Evolutionary conservation across 2,888 invertebrate species (phyloP).

Genomic region (Nomada lathburiana): DNA sequence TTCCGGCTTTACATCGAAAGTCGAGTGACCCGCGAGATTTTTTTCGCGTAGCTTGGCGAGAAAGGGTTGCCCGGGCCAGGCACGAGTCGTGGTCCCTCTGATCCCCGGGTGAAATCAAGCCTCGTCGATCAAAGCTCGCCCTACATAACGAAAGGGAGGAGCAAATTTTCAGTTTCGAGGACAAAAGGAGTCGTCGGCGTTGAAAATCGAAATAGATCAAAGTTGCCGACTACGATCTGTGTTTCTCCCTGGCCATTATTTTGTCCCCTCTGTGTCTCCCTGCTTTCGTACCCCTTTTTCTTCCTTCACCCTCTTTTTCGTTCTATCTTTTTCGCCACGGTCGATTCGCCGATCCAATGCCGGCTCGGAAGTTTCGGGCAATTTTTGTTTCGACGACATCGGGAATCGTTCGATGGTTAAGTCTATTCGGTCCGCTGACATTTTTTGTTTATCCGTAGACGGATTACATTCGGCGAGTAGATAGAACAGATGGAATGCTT

Average conservation of each 20-base stretch:
- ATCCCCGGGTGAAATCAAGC: conserved; percentile 51
- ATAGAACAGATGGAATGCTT: no score
- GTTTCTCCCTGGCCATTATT: not conserved
- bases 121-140: conserved; percentile 55
- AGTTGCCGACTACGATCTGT: conserved; percentile 14
- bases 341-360: conserved; percentile 5
- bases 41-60: conserved; percentile 24
- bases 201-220: conserved; percentile 57
- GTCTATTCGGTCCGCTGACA: no score
- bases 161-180: conserved; percentile 49
- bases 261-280: not conserved
- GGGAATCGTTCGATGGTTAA: not conserved
- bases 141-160: conserved; percentile 37
- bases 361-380: not conserved
- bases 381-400: not conserved
- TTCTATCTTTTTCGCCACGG: not conserved
- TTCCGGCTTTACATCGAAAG: conserved; percentile 68
- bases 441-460: no score
- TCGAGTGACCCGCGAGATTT: conserved; percentile 66
- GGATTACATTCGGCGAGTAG: no score
- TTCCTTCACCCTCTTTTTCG: no score
- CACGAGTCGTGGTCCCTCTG: conserved; percentile 25
- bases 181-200: conserved; percentile 55
- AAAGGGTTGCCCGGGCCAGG: conserved; percentile 15
- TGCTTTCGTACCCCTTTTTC: not conserved